phyloP scores from a whole-genome alignment of 1,140 invertebrate species.

The Drosophila virilis region DNA sequence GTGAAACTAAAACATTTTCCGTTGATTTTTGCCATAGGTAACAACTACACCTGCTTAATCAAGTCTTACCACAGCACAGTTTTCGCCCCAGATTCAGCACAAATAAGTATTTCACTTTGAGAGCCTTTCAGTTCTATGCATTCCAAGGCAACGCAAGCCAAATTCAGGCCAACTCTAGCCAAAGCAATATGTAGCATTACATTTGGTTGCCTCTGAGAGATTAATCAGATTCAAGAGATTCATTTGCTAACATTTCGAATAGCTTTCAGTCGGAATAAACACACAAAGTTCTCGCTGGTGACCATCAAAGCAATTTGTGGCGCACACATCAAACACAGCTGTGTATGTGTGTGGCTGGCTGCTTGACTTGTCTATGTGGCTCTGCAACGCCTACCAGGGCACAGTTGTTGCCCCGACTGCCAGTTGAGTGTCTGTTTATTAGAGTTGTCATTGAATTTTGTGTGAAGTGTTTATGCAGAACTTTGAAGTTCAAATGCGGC shows the following conservation, averaged over 20 bases:
- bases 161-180: not conserved
- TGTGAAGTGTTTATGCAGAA: slow-evolving; percentile 70
- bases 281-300: slow-evolving; percentile 23
- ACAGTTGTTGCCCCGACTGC: slow-evolving; percentile 41
- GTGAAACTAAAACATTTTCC: too few species aligned
- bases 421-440: slow-evolving; percentile 48
- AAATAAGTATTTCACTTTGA: not conserved
- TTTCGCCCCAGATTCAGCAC: too few species aligned
- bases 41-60: too few species aligned
- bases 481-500: slow-evolving; percentile 56
- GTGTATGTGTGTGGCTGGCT: slow-evolving; percentile 1
- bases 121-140: too few species aligned
- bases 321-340: slow-evolving; percentile 61
- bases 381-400: slow-evolving; percentile 25
- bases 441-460: slow-evolving; percentile 64
- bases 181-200: not conserved
- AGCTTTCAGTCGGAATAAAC: not conserved
- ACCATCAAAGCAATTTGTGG: slow-evolving; percentile 58
- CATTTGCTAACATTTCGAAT: not conserved
- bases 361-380: not conserved
- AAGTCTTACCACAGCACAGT: too few species aligned
- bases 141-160: not conserved
- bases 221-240: not conserved
- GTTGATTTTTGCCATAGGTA: too few species aligned
- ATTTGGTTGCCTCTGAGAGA: not conserved